These are phyloP conservation scores for Phylloscopus collybita DNA, from an alignment of 2,797 vertebrate species.

Conservation along the genomic window DNA sequence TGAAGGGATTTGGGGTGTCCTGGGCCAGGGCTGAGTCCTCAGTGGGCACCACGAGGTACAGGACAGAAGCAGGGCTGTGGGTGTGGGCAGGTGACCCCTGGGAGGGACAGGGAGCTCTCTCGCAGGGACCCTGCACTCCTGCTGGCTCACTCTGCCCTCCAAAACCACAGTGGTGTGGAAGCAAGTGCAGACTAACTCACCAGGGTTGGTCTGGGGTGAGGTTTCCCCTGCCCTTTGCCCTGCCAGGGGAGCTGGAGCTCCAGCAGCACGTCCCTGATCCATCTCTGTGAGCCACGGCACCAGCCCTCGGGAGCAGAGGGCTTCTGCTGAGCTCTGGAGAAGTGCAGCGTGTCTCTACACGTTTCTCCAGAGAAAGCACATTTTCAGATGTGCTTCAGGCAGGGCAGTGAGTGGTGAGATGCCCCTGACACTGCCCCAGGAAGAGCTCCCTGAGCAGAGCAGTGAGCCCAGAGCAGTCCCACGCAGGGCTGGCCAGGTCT, in stretches of 20 bases:
- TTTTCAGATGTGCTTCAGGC: background rate
- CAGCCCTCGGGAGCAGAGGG: background rate
- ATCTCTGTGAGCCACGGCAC: background rate
- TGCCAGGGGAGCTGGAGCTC: background rate
- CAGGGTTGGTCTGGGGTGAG: background rate
- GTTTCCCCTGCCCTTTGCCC: background rate
- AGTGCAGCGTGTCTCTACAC: background rate
- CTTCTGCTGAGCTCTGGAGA: background rate
- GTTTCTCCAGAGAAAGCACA: background rate
- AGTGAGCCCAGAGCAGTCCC: background rate
- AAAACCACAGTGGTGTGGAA: accelerated
- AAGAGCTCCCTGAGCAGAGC: background rate
- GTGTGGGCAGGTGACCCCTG: accelerated
- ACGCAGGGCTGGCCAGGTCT: accelerated
- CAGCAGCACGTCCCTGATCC: background rate
- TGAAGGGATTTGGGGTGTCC: background rate
- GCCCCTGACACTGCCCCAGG: accelerated
- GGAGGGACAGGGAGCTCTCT: background rate
- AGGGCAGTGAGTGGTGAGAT: background rate
- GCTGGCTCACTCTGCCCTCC: background rate
- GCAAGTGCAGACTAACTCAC: accelerated
- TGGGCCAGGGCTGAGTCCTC: background rate
- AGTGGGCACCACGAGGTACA: accelerated
- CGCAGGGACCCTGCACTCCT: accelerated
- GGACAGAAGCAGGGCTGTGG: background rate